Base-by-base conservation (phyloP, 2,888 invertebrate genomes). In the Aricia artaxerxes region DNA sequence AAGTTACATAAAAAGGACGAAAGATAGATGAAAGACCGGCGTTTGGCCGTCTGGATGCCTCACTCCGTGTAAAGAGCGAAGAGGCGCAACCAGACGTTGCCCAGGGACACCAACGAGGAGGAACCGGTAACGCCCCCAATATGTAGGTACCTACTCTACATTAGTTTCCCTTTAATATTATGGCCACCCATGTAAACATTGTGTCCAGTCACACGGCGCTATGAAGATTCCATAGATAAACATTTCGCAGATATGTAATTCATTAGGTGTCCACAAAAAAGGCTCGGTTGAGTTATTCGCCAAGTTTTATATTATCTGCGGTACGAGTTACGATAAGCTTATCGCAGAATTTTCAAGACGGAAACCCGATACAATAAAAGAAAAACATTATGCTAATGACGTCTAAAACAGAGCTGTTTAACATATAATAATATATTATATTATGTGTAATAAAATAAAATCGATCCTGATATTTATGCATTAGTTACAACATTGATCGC, bases 401-500 rank as follows among this genome's bases (percentile, higher is more conserved):
- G 2, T 53, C 53, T 53, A 76, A 76, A 76, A 57, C 76, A 31
- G 57, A 53, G 76, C 57, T 57, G 35, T 53, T 76, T 57, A 76
- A 57, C 76, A 76, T 76, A 76, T 76, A 76, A 57, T 53, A 76
- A 31, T 57, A 76, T 53, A 57, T 81, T 78, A 73, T 78, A 78
- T 73, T 78, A 75, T 75, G 73, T 60, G 77, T 73, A 38, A 77
- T 81, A 81, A 79, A 79, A 77, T 79, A 76, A 76, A 76, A 80
- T 78, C 80, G 69, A 80, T 77, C 64, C 60, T 75, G 78, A 81
- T 82, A 82, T 80, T 83, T 82, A 80, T 82, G 81, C 81, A 83
- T 82, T 81, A 80, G 82, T 82, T 83, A 83, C 82, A 82, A 83
- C 83, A 84, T 81, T 81, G 77, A 79, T 82, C 80, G 82, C 81